These are phyloP conservation scores for Trididemnum clinides DNA, from an alignment of 23 tunicate species.

Conservation along the genomic window DNA sequence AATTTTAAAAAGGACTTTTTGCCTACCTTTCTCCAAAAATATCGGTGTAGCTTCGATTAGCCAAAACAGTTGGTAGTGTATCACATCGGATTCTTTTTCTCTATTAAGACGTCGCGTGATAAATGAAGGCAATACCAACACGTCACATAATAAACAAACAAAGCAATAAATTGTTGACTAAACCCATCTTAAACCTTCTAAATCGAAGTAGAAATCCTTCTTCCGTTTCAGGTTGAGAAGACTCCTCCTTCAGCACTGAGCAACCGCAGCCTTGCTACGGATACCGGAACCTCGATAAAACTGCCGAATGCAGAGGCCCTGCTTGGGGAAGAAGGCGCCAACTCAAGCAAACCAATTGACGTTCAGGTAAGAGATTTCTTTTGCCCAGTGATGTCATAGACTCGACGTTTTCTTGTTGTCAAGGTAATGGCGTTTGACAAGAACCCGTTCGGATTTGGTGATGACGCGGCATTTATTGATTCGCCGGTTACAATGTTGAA, in stretches of 20 bases:
- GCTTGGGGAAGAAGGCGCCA: slow-evolving; percentile 75
- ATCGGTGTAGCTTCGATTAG: too few relatives aligned
- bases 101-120: too few relatives aligned
- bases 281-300: slow-evolving; percentile 67
- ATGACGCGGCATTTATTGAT: slow-evolving; percentile 91
- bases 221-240: slow-evolving; percentile 62
- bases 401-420: too few relatives aligned
- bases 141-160: too few relatives aligned
- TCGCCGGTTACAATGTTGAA: slow-evolving; percentile 96
- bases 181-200: not conserved
- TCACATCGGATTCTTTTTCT: too few relatives aligned
- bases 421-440: slow-evolving; percentile 86
- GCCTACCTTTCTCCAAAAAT: too few relatives aligned
- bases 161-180: too few relatives aligned
- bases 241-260: slow-evolving; percentile 45
- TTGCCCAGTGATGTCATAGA: too few relatives aligned
- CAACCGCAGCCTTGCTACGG: slow-evolving; percentile 37
- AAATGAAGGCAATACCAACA: too few relatives aligned
- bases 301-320: slow-evolving; percentile 59
- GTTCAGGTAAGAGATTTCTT: slow-evolving; percentile 57
- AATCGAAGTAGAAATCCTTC: not conserved
- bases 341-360: slow-evolving; percentile 66
- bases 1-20: too few relatives aligned
- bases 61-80: too few relatives aligned
- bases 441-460: slow-evolving; percentile 93